Base-by-base conservation (phyloP, 53 echinoderm and acorn worm species). In the Temnopleurus reevesii region DNA sequence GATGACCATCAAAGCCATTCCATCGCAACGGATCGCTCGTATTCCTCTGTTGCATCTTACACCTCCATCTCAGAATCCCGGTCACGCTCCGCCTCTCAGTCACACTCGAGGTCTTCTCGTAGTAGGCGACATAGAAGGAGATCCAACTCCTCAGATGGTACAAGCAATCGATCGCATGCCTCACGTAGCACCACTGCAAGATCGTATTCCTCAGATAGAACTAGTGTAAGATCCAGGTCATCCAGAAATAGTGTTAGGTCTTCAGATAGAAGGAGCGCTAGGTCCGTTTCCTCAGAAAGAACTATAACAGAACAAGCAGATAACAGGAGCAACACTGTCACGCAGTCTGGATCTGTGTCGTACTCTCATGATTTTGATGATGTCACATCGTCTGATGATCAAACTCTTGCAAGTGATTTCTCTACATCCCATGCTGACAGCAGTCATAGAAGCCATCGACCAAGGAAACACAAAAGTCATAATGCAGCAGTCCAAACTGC, bases 351-450 rank as follows among this genome's bases (percentile, higher is more conserved):
- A 27, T 59, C 59, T 59, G 53, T 6, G 28, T 53, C 65, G 1
- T 87, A 87, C 88, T 66, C 88, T 1, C 65, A 87, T 45, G 88
- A 87, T 15, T 87, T 87, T 87, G 66, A 87, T 35, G 46, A 86
- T 24, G 13, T 21, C 10, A 29, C 27, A 18, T 8, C 5, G 17
- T 49, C 88, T 0, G 88, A 87, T 46, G 88, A 87, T 12, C 2
- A 53, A 9, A 87, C 88, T 0, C 30, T 87, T 18, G 46, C 88
- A 9, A 87, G 88, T 33, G 88, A 87, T 31, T 87, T 87, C 36
- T 87, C 88, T 33, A 71, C 66, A 4, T 66, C 51, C 23, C 88
- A 87, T 10, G 51, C 19, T 66, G 49, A 21, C n/a, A 49, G 51
- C 2, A 34, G 34, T 34, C 17, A 46, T 2, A 87, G 53, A 49